Percentiles rank a stretch among this genome's conserved stretches.
Conservation (phyloP, 2,888 invertebrate species). For the Acrobasis repandana region DNA sequence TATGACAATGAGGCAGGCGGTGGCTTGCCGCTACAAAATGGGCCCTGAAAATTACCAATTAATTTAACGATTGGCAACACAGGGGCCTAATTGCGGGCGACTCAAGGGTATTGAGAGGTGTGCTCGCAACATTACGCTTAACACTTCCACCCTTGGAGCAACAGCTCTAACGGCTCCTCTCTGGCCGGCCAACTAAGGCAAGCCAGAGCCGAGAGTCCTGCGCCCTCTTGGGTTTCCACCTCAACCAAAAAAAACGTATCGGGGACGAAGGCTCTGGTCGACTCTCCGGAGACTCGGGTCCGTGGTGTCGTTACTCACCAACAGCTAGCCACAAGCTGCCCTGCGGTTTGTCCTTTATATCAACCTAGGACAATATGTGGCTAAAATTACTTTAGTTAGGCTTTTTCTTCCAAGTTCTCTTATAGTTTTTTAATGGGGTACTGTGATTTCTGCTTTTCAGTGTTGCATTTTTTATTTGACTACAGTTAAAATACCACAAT, state of each 20-base stretch:
- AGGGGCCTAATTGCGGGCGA: neutral
- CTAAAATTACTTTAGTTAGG: too few species aligned
- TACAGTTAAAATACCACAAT: too few species aligned
- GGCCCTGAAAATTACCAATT: too few species aligned
- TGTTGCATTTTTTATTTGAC: too few species aligned
- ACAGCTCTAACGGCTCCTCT: neutral
- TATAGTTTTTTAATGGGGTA: too few species aligned
- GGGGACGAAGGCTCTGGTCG: neutral
- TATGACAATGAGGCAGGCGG: neutral
- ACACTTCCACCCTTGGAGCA: neutral
- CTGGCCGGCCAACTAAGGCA: neutral
- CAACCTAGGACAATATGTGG: too few species aligned
- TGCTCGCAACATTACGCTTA: neutral
- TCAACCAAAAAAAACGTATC: neutral
- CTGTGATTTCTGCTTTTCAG: too few species aligned
- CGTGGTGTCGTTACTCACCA: constrained; percentile 2
- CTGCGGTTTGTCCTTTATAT: neutral
- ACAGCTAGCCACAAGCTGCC: constrained; percentile 1
- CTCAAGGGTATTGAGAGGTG: neutral
- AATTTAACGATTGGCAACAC: too few species aligned
- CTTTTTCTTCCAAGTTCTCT: too few species aligned
- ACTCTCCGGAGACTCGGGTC: constrained; percentile 2
- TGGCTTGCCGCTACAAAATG: neutral
- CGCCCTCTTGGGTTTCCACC: too few species aligned
- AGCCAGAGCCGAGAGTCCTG: neutral